Evolutionary conservation across 2,113 vertebrate genomes (phyloP).

Genomic region (Percopsis transmontana): DNA sequence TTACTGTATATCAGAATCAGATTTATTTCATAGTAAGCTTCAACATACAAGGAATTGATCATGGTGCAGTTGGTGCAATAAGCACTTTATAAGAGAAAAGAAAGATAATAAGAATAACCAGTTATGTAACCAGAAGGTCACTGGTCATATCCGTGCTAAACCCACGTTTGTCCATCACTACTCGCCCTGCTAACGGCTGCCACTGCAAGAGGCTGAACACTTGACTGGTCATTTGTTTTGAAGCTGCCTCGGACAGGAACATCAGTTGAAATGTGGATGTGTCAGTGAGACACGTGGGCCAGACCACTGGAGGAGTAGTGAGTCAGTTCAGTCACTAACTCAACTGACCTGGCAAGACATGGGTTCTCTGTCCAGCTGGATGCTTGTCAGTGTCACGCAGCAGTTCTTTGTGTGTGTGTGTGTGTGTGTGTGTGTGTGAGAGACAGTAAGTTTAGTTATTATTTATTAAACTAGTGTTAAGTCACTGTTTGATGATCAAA

Average conservation of each 20-base stretch:
- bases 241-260: background rate
- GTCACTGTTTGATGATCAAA: no score
- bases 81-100: no score
- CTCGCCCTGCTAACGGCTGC: no score
- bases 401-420: background rate
- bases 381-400: background rate
- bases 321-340: constrained; percentile 30
- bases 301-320: constrained; percentile 28
- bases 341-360: background rate
- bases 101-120: background rate
- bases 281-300: constrained; percentile 9
- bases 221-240: background rate
- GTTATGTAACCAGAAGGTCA: background rate
- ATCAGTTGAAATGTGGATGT: background rate
- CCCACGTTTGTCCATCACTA: no score
- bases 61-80: no score
- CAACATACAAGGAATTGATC: no score
- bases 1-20: no score
- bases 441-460: no score
- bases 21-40: no score
- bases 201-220: no score
- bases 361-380: background rate
- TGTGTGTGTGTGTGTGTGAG: background rate
- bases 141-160: no score
- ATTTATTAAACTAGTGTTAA: no score